These are phyloP conservation scores for Tholera decimalis DNA, from an alignment of 2,888 invertebrate species.

Conservation along the genomic window DNA sequence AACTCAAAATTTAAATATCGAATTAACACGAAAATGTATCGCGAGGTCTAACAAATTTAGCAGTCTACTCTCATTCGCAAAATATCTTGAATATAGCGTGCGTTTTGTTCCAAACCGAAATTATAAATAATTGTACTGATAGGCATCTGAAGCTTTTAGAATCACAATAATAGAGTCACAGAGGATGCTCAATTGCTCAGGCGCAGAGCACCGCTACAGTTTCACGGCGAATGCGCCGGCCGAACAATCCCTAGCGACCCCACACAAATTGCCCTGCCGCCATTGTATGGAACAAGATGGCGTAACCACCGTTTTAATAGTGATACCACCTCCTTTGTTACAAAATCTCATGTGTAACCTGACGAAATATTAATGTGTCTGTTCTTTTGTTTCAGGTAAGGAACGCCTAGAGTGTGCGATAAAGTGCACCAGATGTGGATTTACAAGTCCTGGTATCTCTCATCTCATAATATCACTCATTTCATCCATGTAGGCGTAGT, in stretches of 20 bases:
- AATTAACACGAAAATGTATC: not conserved
- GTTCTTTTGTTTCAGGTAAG: constrained; percentile 80
- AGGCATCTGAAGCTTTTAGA: constrained; percentile 51
- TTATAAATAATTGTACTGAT: constrained; percentile 33
- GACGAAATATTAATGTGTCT: constrained; percentile 46
- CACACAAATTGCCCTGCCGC: constrained; percentile 70
- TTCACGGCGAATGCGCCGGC: constrained; percentile 72
- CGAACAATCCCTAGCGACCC: constrained; percentile 70
- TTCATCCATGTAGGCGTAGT: not conserved
- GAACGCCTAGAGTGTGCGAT: constrained; percentile 22
- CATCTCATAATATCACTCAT: not conserved
- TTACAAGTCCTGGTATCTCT: constrained; percentile 1
- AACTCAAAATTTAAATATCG: not conserved
- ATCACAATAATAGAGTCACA: constrained; percentile 63
- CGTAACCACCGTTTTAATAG: constrained; percentile 72
- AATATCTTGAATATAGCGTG: not conserved
- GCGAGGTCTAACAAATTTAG: not conserved
- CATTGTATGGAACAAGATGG: constrained; percentile 80
- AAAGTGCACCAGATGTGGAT: constrained; percentile 14
- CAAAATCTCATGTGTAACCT: constrained; percentile 40
- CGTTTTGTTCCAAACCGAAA: not conserved
- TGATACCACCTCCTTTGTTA: constrained; percentile 52
- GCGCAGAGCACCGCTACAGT: constrained; percentile 70
- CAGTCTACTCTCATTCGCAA: not conserved
- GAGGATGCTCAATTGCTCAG: constrained; percentile 58